Conservation (phyloP, 2,888 invertebrate genomes). For the Rhogogaster chlorosoma region DNA sequence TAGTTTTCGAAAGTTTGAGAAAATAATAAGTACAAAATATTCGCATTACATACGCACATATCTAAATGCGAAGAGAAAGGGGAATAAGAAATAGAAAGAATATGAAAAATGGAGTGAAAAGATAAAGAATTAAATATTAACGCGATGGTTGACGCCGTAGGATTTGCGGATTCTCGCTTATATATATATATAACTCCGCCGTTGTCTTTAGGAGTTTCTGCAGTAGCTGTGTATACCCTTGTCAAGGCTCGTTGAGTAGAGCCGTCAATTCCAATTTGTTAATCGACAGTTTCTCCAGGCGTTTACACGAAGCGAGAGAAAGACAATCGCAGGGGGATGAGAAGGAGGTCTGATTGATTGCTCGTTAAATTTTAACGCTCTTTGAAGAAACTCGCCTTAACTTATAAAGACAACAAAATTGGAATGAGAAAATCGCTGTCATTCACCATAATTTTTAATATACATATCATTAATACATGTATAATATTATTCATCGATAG, state of each 20-base stretch:
- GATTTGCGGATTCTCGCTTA: not conserved
- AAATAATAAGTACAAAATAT: too few relatives aligned
- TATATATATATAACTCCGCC: not conserved
- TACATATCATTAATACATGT: too few relatives aligned
- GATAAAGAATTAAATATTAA: not conserved
- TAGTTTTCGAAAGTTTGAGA: not conserved
- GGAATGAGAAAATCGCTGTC: not conserved
- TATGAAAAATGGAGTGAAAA: not conserved
- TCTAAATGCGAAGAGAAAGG: too few relatives aligned
- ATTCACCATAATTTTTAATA: not conserved
- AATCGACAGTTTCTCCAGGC: conserved; percentile 30
- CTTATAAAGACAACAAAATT: not conserved
- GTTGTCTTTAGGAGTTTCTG: conserved; percentile 8
- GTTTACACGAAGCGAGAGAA: conserved; percentile 1
- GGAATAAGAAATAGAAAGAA: not conserved
- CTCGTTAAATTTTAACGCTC: conserved; percentile 28
- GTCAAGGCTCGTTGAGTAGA: conserved; percentile 37
- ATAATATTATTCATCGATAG: too few relatives aligned
- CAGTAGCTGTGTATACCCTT: conserved; percentile 37
- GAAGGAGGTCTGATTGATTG: conserved; percentile 37
- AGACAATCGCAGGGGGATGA: not conserved
- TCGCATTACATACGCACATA: too few relatives aligned
- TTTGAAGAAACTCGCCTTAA: not conserved
- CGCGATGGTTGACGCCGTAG: not conserved
- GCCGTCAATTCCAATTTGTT: conserved; percentile 45